Evolutionary conservation across 2,113 vertebrate genomes (phyloP).

Genomic region (Amazona guildingii): DNA sequence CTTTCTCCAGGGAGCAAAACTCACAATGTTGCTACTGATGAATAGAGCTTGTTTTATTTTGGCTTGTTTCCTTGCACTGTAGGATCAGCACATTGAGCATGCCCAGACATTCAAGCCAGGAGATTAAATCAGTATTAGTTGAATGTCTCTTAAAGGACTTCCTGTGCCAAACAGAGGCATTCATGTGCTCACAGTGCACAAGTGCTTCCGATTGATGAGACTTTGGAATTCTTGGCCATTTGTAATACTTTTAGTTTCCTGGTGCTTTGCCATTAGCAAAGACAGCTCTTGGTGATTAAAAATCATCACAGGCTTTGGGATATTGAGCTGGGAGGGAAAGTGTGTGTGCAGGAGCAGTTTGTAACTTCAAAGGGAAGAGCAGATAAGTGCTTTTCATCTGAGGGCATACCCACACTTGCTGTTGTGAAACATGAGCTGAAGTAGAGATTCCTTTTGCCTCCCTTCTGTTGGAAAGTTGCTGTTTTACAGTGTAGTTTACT

Average conservation of each 20-base stretch:
- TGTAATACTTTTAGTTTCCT: not conserved
- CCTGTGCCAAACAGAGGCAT: not conserved
- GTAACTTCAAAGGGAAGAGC: not conserved
- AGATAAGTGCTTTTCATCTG: not conserved
- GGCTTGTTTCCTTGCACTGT: not conserved
- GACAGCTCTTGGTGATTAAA: not conserved
- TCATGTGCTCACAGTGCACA: not conserved
- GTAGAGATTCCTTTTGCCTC: not conserved
- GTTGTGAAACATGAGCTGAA: not conserved
- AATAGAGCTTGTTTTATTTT: not conserved
- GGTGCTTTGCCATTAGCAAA: not conserved
- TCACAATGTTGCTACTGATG: not conserved
- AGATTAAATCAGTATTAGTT: not conserved
- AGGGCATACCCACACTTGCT: rapidly evolving
- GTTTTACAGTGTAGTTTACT: not conserved
- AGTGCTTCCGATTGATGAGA: not conserved
- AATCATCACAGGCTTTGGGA: not conserved
- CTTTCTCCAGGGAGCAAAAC: not conserved
- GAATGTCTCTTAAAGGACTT: slow-evolving; percentile 8
- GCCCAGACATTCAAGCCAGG: not conserved
- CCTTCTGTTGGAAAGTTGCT: not conserved
- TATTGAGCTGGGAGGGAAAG: not conserved
- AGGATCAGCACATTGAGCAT: not conserved
- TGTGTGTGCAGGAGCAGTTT: not conserved
- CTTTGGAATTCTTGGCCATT: not conserved